Percentiles rank a stretch among this genome's conserved stretches.
phyloP scores from a whole-genome alignment of 1,140 invertebrate species.

The Drosophila willistoni region DNA sequence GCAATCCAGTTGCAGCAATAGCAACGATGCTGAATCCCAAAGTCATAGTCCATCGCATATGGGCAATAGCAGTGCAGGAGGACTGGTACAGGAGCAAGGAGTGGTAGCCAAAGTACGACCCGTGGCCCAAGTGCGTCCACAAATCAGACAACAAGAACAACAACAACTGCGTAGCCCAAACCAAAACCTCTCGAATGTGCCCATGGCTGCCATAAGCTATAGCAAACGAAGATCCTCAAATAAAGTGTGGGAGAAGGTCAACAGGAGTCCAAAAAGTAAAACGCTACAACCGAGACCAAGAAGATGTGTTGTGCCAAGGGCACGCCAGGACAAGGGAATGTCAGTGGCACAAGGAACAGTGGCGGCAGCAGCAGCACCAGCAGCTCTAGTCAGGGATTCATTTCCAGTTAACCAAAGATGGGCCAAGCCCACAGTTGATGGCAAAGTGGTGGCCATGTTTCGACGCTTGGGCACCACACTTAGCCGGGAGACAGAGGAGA shows the following conservation, averaged over 20 bases:
- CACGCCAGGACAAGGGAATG: conserved; percentile 17
- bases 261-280: conserved; percentile 38
- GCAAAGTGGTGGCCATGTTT: conserved; percentile 80
- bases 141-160: background rate
- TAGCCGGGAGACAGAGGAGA: conserved; percentile 30
- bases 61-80: conserved; percentile 58
- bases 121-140: conserved; percentile 31
- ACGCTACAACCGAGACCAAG: conserved; percentile 23
- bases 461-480: conserved; percentile 74
- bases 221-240: conserved; percentile 40
- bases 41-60: conserved; percentile 75
- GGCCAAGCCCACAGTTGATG: conserved; percentile 68
- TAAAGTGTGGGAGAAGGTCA: background rate
- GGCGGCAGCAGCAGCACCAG: conserved; percentile 7
- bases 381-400: conserved; percentile 9
- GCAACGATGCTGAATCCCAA: conserved; percentile 73
- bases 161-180: background rate
- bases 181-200: conserved; percentile 17
- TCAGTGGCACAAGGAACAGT: conserved; percentile 18
- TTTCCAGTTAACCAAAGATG: conserved; percentile 61
- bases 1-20: conserved; percentile 67
- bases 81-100: conserved; percentile 37
- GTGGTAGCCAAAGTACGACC: conserved; percentile 59
- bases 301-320: background rate
- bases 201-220: conserved; percentile 48